phyloP scores from a whole-genome alignment of 2,113 vertebrate genomes.

The Cyanoramphus novaezelandiae region DNA sequence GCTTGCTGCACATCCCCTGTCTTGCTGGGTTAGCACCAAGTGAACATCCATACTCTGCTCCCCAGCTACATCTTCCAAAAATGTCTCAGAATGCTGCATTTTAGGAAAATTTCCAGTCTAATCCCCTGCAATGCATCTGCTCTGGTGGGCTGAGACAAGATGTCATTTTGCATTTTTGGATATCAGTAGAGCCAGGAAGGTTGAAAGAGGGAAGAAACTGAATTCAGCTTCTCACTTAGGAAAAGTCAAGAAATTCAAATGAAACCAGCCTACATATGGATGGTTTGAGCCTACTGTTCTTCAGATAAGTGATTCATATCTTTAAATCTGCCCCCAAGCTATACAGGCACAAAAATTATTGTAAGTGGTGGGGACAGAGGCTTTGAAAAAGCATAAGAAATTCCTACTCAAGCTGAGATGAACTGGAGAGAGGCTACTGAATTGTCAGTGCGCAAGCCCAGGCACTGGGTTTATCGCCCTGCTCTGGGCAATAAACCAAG shows the following conservation, averaged over 20 bases:
- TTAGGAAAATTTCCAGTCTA: conserved; percentile 52
- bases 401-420: background rate
- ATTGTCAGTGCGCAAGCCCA: background rate
- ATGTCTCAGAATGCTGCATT: background rate
- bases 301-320: conserved; percentile 48
- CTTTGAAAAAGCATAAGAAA: background rate
- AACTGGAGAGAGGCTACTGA: background rate
- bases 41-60: conserved; percentile 4
- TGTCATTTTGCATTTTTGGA: conserved; percentile 62
- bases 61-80: background rate
- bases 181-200: conserved; percentile 50
- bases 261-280: conserved; percentile 49
- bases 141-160: conserved; percentile 64
- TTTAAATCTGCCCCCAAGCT: conserved; percentile 46
- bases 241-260: conserved; percentile 71
- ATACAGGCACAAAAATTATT: background rate
- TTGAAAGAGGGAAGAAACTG: conserved; percentile 43
- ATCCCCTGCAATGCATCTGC: conserved; percentile 53
- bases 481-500: background rate
- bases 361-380: background rate
- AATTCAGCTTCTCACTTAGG: conserved; percentile 52
- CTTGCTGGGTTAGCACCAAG: background rate
- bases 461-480: background rate
- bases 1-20: background rate
- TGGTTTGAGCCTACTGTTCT: conserved; percentile 33